Conservation (phyloP, 2,113 vertebrate species). For the Cygnus atratus region DNA sequence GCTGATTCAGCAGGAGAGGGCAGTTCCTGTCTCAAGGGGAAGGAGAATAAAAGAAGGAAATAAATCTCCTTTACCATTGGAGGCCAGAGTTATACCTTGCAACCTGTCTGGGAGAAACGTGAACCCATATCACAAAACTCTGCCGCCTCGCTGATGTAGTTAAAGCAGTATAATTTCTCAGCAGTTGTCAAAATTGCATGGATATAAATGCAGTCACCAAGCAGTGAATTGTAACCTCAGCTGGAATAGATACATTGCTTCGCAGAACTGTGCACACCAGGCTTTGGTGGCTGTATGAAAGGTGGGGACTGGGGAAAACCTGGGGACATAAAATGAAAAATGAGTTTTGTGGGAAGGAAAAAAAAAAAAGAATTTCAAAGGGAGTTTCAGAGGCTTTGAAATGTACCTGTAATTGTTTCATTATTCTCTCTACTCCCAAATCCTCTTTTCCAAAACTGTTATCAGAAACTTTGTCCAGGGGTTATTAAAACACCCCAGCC, state of each 20-base stretch:
- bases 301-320: accelerated
- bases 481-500: neutral
- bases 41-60: neutral
- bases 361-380: neutral
- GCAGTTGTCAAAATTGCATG: neutral
- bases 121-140: neutral
- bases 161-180: neutral
- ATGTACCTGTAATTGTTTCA: neutral
- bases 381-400: neutral
- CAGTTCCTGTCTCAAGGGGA: neutral
- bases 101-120: neutral
- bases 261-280: neutral
- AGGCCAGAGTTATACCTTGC: neutral
- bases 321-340: neutral
- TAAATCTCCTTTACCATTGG: neutral
- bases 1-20: conserved; percentile 16
- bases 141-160: neutral
- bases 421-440: neutral
- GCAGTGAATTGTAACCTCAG: neutral
- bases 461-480: neutral
- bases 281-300: neutral
- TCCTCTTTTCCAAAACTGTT: neutral
- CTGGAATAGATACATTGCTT: neutral
- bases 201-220: neutral
- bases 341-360: accelerated